Evolutionary conservation across 2,113 vertebrate genomes (phyloP), one percentile per base, ranked within the genome.

Genomic region (Fulica atra): DNA sequence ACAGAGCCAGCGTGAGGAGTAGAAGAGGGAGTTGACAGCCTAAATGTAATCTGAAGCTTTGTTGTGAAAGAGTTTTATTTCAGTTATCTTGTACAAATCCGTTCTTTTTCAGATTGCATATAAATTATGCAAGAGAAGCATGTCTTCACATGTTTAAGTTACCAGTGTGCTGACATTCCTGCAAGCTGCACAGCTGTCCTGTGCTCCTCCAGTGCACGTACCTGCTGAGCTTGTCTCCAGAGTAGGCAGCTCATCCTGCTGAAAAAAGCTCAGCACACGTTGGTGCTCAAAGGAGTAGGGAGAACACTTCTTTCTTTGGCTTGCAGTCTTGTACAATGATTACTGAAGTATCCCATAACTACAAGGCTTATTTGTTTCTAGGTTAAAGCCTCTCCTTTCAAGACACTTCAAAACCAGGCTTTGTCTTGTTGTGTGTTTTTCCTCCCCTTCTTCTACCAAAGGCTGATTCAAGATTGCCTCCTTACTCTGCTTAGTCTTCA

Each of bases 61-160:
- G 17, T 92, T 91, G 44, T 82, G 92, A 91, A 89, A 84, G 60
- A 65, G 31, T 66, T 72, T 68, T 86, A 44, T 81, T 95, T 90
- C 64, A 90, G 36, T 74, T 46, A 81, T 81, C 51, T 82, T 94
- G 46, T 59, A 77, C 31, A 50, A 86, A 86, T 92, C 71, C 50
- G 40, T 73, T 46, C 50, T 29, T 73, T 94, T 84, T n/a, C 40
- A 88, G 65, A 69, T 80, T 46, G 74, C 5, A 2, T 46, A 33
- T 77, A 57, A 69, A n/a, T 54, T 63, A 70, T 16, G 59, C 70
- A 93, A 93, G 85, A 86, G 81, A 54, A 88, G 54, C 91, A 14
- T 59, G 87, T 59, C 50, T 63, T 69, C 40, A 61, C 95, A 46
- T 19, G 78, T 53, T 76, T 36, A 21, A 61, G 44, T 79, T 83